Conservation (phyloP, 30 jellyfish, hydroid and myxozoan genomes). For the Euphysa ruthae region DNA sequence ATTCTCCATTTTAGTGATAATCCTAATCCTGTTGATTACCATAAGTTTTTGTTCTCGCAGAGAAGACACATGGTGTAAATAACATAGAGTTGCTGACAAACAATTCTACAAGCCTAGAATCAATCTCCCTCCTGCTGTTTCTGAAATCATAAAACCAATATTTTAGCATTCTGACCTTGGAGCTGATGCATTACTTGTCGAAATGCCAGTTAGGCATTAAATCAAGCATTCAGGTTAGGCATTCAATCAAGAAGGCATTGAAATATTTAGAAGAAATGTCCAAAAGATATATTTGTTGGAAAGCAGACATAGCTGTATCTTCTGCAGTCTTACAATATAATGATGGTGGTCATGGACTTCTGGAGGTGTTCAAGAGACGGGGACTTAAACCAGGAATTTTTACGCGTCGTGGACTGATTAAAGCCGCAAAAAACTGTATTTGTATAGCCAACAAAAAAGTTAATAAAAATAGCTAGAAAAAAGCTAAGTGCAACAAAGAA, state of each 20-base stretch:
- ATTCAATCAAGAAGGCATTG: conserved; percentile 31
- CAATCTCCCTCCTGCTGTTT: conserved; percentile 36
- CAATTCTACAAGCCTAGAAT: conserved; percentile 19
- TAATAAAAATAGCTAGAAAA: too few species aligned
- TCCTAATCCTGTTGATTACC: conserved; percentile 13
- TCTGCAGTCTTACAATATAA: conserved; percentile 44
- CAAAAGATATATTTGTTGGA: conserved; percentile 19
- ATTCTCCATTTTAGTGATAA: conserved; percentile 27
- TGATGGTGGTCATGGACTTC: too few species aligned
- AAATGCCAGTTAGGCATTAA: conserved; percentile 9
- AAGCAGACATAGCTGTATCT: conserved; percentile 2
- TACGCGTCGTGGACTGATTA: too few species aligned
- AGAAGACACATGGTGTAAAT: conserved; percentile 20
- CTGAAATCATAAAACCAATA: too few species aligned
- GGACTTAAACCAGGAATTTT: too few species aligned
- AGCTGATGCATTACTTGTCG: conserved; percentile 13
- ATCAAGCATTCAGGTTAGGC: conserved; percentile 30
- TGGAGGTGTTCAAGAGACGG: too few species aligned
- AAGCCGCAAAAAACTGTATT: too few species aligned
- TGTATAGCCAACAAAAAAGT: too few species aligned
- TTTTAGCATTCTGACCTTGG: conserved; percentile 22
- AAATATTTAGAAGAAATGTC: conserved; percentile 28
- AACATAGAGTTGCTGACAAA: conserved; percentile 16
- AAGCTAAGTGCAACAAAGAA: too few species aligned
- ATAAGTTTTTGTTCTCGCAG: conserved; percentile 29